These are phyloP conservation scores for Drosophila putrida DNA, from an alignment of 2,888 invertebrate species.

Conservation along the genomic window DNA sequence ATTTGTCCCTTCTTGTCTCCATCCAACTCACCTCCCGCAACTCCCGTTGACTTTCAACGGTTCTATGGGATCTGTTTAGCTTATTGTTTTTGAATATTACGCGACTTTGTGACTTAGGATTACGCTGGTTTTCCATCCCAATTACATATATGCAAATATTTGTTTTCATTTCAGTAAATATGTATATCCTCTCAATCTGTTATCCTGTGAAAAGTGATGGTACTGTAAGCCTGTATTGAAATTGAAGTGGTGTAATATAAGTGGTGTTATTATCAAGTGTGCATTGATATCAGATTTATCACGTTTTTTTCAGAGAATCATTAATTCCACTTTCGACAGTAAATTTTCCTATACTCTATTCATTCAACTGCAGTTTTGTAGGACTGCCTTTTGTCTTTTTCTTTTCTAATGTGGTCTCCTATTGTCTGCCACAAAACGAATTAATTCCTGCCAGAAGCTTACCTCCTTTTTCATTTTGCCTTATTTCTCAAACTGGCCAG, in stretches of 20 bases:
- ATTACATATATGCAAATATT: constrained; percentile 70
- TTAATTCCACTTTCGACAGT: too few species aligned
- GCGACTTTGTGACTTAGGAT: constrained; percentile 57
- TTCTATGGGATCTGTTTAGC: constrained; percentile 19
- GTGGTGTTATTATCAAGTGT: too few species aligned
- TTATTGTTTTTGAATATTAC: constrained; percentile 43
- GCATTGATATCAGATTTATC: too few species aligned
- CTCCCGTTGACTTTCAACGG: background rate
- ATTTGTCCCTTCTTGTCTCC: constrained; percentile 44
- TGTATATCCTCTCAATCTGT: constrained; percentile 13
- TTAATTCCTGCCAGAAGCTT: constrained; percentile 2
- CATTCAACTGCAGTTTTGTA: background rate
- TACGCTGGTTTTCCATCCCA: constrained; percentile 52
- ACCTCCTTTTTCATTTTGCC: background rate
- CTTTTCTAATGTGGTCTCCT: constrained; percentile 2
- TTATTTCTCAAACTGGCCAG: background rate
- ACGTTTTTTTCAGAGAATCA: too few species aligned
- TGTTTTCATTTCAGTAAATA: constrained; percentile 34
- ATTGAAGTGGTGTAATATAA: background rate
- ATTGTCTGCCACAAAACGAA: constrained; percentile 4
- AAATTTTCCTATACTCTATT: background rate
- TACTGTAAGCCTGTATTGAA: background rate
- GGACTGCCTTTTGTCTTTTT: background rate
- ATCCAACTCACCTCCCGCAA: background rate
- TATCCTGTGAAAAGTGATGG: background rate